Conservation (phyloP, 2,888 invertebrate genomes). For the Caenorhabditis afra region DNA sequence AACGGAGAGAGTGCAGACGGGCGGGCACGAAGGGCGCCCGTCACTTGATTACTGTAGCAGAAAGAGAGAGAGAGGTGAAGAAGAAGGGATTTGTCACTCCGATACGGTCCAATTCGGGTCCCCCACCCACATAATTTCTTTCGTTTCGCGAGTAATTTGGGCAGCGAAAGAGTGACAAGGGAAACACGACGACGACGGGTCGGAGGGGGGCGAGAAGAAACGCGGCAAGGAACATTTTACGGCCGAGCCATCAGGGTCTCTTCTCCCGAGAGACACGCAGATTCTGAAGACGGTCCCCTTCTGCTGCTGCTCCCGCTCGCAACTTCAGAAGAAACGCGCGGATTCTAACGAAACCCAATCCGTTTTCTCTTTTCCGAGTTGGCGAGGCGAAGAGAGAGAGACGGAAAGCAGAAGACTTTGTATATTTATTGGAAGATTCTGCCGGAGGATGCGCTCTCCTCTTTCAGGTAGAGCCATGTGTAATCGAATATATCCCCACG, state of each 20-base stretch:
- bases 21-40: constrained; percentile 30
- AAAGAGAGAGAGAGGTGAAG: background rate
- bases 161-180: constrained; percentile 5
- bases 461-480: too few species aligned
- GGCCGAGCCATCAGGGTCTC: background rate
- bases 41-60: constrained; percentile 41
- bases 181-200: background rate
- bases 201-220: background rate
- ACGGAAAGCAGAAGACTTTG: background rate
- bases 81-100: constrained; percentile 37
- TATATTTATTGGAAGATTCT: background rate
- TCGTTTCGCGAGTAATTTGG: constrained; percentile 13
- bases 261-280: background rate
- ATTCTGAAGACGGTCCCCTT: background rate
- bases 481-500: too few species aligned
- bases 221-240: background rate
- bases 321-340: background rate
- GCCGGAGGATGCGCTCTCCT: too few species aligned
- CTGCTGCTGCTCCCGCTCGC: background rate
- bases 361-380: background rate
- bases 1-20: constrained; percentile 6
- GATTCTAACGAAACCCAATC: background rate
- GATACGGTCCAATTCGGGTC: constrained; percentile 52
- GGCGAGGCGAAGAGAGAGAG: too few species aligned
- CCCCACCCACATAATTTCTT: background rate